A percentile compares a stretch with the other conserved stretches of the same genome.
Evolutionary conservation across 92 coral and sea anemone species (phyloP).

Genomic region (Porites divaricata): DNA sequence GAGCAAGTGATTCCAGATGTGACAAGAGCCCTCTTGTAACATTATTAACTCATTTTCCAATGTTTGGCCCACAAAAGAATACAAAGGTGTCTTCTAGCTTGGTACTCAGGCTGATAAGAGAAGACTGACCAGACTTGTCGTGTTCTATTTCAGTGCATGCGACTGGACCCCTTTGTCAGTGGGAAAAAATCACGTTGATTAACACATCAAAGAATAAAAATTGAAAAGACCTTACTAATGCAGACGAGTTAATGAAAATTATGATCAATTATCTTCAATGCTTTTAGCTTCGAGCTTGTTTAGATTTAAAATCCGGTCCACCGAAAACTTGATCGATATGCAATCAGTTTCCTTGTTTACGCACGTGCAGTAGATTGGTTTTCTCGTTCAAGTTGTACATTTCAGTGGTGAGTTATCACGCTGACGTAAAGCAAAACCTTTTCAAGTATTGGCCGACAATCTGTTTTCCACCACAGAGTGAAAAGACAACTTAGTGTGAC

Average conservation of each 20-base stretch:
- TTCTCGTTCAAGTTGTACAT: constrained; percentile 29
- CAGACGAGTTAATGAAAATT: too few relatives aligned
- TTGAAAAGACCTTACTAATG: too few relatives aligned
- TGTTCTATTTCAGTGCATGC: constrained; percentile 4
- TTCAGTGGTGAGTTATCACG: constrained; percentile 19
- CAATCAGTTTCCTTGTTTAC: constrained; percentile 7
- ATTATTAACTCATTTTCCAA: neutral
- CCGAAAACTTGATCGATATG: neutral
- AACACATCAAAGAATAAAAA: too few relatives aligned
- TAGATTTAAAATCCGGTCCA: too few relatives aligned
- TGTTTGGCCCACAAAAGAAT: neutral
- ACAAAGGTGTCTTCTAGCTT: constrained; percentile 21
- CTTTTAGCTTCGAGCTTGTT: too few relatives aligned
- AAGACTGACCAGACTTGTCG: neutral
- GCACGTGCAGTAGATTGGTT: constrained; percentile 13
- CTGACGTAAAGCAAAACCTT: neutral
- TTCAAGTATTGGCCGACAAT: neutral
- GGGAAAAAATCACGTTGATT: neutral
- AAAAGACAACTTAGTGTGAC: neutral
- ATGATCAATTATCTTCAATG: too few relatives aligned
- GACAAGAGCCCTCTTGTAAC: neutral
- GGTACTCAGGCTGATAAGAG: constrained; percentile 23
- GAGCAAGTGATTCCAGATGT: neutral
- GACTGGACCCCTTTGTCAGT: too few relatives aligned
- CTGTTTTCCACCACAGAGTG: neutral